phyloP scores from a whole-genome alignment of 2,888 invertebrate species.

The Dryobota labecula region DNA sequence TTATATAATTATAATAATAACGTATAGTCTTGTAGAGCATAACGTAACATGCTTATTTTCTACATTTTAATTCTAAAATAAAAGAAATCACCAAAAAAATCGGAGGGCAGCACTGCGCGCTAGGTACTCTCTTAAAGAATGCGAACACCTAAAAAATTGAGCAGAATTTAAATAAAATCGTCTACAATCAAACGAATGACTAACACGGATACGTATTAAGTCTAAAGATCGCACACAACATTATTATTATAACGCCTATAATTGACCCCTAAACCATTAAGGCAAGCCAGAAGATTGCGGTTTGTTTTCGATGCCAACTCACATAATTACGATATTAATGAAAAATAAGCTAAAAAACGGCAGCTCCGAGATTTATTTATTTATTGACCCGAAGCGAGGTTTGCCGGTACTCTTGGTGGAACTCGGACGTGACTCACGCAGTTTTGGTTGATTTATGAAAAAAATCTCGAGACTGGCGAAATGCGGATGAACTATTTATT shows the following conservation, averaged over 20 bases:
- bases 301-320: constrained; percentile 87
- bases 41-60: too few relatives aligned
- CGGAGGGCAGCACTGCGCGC: too few relatives aligned
- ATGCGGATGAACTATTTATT: too few relatives aligned
- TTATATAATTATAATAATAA: too few relatives aligned
- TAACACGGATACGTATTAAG: constrained; percentile 70
- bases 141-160: constrained; percentile 37
- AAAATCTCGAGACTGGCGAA: too few relatives aligned
- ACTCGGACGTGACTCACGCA: constrained; percentile 66
- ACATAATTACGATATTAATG: constrained; percentile 86
- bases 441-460: neutral
- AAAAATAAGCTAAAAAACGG: constrained; percentile 84
- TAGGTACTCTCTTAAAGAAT: constrained; percentile 40
- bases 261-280: constrained; percentile 87
- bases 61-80: too few relatives aligned
- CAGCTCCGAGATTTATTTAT: constrained; percentile 87
- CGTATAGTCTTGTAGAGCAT: too few relatives aligned
- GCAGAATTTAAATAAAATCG: constrained; percentile 60
- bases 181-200: constrained; percentile 68
- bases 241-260: constrained; percentile 88
- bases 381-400: constrained; percentile 81
- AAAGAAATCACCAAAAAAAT: too few relatives aligned
- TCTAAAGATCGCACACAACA: constrained; percentile 70
- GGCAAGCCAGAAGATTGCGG: constrained; percentile 84
- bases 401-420: constrained; percentile 68